Evolutionary conservation across 2,888 invertebrate species (phyloP).

Genomic region (Caenorhabditis doughertyi): DNA sequence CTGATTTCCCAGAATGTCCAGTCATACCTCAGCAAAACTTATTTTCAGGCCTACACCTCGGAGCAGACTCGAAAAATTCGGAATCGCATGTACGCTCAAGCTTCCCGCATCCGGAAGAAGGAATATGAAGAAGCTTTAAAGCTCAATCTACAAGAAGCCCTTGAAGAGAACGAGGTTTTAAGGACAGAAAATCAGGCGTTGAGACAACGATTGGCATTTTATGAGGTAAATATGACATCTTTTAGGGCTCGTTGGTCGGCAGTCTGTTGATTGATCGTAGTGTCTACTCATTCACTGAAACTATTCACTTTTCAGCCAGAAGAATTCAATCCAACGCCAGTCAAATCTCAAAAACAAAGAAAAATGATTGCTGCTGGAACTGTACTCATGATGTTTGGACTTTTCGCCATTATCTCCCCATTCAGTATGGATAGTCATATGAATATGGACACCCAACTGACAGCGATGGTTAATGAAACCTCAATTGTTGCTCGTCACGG

Average conservation of each 20-base stretch:
- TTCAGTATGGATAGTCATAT: slow-evolving; percentile 12
- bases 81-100: slow-evolving; percentile 77
- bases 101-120: slow-evolving; percentile 71
- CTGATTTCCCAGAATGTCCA: too few species aligned
- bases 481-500: slow-evolving; percentile 15
- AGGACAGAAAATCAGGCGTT: slow-evolving; percentile 16
- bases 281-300: neutral
- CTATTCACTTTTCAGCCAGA: slow-evolving; percentile 25
- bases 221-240: slow-evolving; percentile 42
- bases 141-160: slow-evolving; percentile 4
- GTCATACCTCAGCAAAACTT: too few species aligned
- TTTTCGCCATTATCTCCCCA: slow-evolving; percentile 59
- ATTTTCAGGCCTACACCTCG: slow-evolving; percentile 57
- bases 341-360: neutral
- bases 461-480: slow-evolving; percentile 25
- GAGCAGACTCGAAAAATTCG: slow-evolving; percentile 72
- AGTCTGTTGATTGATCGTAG: too few species aligned
- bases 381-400: slow-evolving; percentile 63
- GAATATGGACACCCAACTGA: neutral
- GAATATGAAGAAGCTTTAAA: slow-evolving; percentile 45
- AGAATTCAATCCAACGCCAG: neutral
- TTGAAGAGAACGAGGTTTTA: slow-evolving; percentile 31
- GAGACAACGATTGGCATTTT: slow-evolving; percentile 8
- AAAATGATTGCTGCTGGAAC: slow-evolving; percentile 54
- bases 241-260: too few species aligned